A percentile compares a stretch with the other conserved stretches of the same genome.
Evolutionary conservation across 2,888 invertebrate genomes (phyloP).

Genomic region (Chaitophorus viminalis): DNA sequence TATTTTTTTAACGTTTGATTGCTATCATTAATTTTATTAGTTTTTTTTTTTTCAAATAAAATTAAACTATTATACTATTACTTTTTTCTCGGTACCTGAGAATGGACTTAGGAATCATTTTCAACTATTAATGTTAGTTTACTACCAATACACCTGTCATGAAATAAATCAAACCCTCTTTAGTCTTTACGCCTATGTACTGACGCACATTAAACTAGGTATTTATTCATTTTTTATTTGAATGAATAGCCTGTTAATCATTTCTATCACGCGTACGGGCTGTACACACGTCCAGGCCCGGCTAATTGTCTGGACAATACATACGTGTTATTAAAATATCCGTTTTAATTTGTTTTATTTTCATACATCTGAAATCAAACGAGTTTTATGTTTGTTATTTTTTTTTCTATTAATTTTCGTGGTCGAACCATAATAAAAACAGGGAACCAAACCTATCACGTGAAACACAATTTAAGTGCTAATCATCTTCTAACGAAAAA

Average conservation of each 20-base stretch:
- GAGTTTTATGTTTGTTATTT: constrained; percentile 17
- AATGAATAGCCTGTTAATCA: constrained; percentile 45
- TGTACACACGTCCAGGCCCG: background rate
- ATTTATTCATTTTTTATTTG: constrained; percentile 2
- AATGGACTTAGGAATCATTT: constrained; percentile 2
- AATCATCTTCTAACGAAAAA: background rate
- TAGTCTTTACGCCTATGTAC: constrained; percentile 18
- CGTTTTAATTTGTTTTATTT: constrained; percentile 19
- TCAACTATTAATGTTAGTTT: constrained; percentile 29
- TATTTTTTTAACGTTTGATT: constrained; percentile 27
- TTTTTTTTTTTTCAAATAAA: constrained; percentile 35
- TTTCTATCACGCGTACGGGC: background rate
- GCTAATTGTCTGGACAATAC: constrained; percentile 1
- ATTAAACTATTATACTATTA: constrained; percentile 18
- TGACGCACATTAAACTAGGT: constrained; percentile 30
- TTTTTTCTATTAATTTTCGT: constrained; percentile 24
- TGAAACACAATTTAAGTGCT: background rate
- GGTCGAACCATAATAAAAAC: background rate
- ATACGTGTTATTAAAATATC: constrained; percentile 17
- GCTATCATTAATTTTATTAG: constrained; percentile 41
- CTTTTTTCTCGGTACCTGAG: constrained; percentile 6
- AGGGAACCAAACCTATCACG: background rate
- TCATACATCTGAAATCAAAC: background rate
- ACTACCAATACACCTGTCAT: constrained; percentile 28
- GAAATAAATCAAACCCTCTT: constrained; percentile 45